These are phyloP conservation scores for Caenorhabditis doughertyi DNA, from an alignment of 2,888 invertebrate genomes.

Conservation along the genomic window DNA sequence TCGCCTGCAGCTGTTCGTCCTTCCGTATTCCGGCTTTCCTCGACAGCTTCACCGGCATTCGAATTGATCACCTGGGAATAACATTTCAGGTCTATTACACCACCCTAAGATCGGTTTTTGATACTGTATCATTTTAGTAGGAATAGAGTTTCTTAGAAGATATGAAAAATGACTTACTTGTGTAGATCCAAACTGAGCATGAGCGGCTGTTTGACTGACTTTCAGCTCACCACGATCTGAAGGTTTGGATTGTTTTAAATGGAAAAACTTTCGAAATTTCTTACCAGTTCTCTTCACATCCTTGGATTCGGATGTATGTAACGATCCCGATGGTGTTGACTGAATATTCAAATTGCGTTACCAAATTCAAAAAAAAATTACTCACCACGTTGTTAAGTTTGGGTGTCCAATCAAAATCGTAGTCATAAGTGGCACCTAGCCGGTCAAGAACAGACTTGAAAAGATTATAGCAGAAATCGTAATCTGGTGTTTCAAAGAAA, in stretches of 20 bases:
- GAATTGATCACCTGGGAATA: slow-evolving; percentile 82
- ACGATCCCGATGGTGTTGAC: slow-evolving; percentile 82
- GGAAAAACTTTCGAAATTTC: too few relatives aligned
- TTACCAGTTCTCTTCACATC: slow-evolving; percentile 67
- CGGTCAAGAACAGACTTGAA: slow-evolving; percentile 81
- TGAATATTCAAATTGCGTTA: slow-evolving; percentile 61
- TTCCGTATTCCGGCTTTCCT: slow-evolving; percentile 70
- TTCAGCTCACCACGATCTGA: slow-evolving; percentile 69
- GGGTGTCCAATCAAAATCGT: slow-evolving; percentile 83
- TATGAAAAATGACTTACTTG: slow-evolving; percentile 72
- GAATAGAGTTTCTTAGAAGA: too few relatives aligned
- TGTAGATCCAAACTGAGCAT: slow-evolving; percentile 80
- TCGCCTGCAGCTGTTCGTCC: slow-evolving; percentile 66
- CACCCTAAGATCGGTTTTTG: too few relatives aligned
- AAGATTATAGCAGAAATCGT: slow-evolving; percentile 88
- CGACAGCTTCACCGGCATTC: slow-evolving; percentile 80
- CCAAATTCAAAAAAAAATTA: not conserved
- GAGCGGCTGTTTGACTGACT: slow-evolving; percentile 62
- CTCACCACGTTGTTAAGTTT: slow-evolving; percentile 81
- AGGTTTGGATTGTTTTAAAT: not conserved
- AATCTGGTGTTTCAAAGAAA: slow-evolving; percentile 99
- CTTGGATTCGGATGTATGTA: slow-evolving; percentile 78
- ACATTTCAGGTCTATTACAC: too few relatives aligned
- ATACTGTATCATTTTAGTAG: too few relatives aligned
- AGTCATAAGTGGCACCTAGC: slow-evolving; percentile 81